Evolutionary conservation across 2,797 vertebrate species (phyloP).

Genomic region (Gouania willdenowi): DNA sequence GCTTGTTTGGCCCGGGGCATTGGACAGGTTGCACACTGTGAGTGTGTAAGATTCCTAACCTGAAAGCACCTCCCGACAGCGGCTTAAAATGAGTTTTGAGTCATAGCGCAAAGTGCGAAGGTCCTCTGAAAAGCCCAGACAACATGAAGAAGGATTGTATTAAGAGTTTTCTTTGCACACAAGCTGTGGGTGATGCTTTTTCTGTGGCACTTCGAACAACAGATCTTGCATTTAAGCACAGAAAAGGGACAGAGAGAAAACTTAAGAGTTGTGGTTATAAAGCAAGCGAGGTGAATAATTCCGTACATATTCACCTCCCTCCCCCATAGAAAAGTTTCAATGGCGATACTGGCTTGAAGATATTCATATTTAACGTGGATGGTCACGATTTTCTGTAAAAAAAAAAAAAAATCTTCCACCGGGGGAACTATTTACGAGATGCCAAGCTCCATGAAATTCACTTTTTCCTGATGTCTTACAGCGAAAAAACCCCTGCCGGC

Average conservation of each 20-base stretch:
- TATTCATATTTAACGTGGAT: too few relatives aligned
- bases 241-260: neutral
- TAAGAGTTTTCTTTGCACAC: neutral
- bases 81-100: neutral
- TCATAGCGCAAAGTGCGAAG: neutral
- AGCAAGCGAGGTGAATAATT: neutral
- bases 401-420: too few relatives aligned
- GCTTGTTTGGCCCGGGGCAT: neutral
- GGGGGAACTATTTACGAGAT: constrained; percentile 3
- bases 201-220: neutral
- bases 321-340: too few relatives aligned
- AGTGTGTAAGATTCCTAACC: neutral
- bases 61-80: neutral
- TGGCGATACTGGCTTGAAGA: too few relatives aligned
- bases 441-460: too few relatives aligned
- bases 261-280: neutral
- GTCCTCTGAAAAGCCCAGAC: neutral
- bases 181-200: neutral
- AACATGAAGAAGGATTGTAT: neutral
- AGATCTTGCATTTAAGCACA: neutral
- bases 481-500: neutral
- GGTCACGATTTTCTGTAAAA: too few relatives aligned
- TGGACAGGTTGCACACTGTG: neutral
- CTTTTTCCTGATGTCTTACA: too few relatives aligned
- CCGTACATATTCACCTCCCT: neutral